Evolutionary conservation across 2,797 vertebrate species (phyloP).

Genomic region (Syndactyla subalaris): DNA sequence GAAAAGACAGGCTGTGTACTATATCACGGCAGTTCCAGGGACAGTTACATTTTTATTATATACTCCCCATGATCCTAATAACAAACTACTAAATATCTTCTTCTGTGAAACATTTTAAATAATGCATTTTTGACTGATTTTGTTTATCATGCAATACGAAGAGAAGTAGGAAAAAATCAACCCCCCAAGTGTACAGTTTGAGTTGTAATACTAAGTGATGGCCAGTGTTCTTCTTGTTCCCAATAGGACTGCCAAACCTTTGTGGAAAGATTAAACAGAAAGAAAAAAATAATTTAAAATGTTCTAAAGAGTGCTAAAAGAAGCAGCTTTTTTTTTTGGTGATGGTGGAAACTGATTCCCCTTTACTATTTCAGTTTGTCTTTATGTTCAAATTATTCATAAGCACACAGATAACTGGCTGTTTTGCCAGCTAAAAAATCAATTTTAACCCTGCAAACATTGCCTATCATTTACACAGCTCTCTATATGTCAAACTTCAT

Average conservation of each 20-base stretch:
- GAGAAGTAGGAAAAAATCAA: neutral
- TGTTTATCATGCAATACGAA: neutral
- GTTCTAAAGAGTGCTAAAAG: neutral
- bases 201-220: neutral
- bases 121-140: neutral
- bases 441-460: neutral
- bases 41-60: neutral
- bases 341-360: neutral
- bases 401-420: neutral
- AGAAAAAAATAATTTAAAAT: neutral
- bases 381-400: neutral
- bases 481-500: neutral
- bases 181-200: neutral
- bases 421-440: neutral
- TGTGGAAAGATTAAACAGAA: neutral
- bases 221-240: neutral
- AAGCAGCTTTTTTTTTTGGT: neutral
- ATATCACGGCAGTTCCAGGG: neutral
- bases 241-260: neutral
- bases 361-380: neutral
- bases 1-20: neutral
- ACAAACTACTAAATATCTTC: neutral
- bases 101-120: neutral
- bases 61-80: neutral
- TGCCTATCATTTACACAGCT: neutral